Base-by-base conservation (phyloP, 2,113 vertebrate genomes). In the Arvicanthis niloticus region DNA sequence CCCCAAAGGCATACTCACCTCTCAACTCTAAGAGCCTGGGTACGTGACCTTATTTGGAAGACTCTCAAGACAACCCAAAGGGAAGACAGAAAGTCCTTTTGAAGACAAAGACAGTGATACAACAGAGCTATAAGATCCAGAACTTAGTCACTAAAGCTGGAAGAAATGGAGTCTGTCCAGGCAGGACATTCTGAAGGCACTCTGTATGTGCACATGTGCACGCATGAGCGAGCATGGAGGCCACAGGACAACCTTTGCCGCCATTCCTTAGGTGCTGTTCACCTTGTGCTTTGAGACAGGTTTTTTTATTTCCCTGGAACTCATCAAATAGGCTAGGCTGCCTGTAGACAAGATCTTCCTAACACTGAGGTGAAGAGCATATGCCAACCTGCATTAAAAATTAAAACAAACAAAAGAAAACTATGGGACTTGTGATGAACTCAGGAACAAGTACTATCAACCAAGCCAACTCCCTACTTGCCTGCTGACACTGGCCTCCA, bases 31-130 rank as follows among this genome's bases (percentile, higher is more conserved):
- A 58, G 16, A n/a, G 37, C 40, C 31, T 3, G 31, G 31, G 22
- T 87, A n/a, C 68, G 21, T 81, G 53, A 82, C 16, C 58, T 93
- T 77, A 45, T 67, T 82, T 92, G 53, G 88, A 45, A 90, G 75
- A 48, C 56, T 80, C 68, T 86, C 22, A 22, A 73, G 34, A 86
- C n/a, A 40, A 24, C 31, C 45, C 48, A 77, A 42, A 13, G 19
- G 58, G 53, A 81, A 40, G 42, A 73, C 5, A 6, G 29, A 40
- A 86, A 84, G 48, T 40, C 62, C 3, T 9, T 1, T 19, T 0
- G 40, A 78, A 86, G 53, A 34, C 10, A 3, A 81, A 56, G 34
- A 75, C 45, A 56, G 24, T 68, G 67, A 53, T 1, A 11, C 53
- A n/a, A 34, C 8, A 82, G 10, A 29, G 56, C n/a, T 91, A 60